Evolutionary conservation across 2,888 invertebrate species (phyloP).

Genomic region (Andrena bucephala): DNA sequence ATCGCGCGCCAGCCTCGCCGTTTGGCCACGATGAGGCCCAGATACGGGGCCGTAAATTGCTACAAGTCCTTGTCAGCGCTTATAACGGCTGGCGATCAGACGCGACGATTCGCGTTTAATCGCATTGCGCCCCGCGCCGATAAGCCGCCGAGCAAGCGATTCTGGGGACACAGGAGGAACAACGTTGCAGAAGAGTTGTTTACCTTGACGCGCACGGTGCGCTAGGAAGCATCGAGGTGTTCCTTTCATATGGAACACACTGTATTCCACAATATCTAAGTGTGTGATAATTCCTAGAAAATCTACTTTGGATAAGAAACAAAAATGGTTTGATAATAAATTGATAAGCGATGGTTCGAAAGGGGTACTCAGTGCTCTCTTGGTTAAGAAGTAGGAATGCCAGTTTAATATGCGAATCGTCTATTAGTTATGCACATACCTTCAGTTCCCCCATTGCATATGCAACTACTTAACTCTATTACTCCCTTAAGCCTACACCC

Average conservation of each 20-base stretch:
- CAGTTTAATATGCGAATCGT: too few species aligned
- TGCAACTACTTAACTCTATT: too few species aligned
- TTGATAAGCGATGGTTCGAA: too few species aligned
- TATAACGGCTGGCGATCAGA: conserved; percentile 28
- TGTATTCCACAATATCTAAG: neutral
- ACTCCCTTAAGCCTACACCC: too few species aligned
- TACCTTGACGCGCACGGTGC: conserved; percentile 26
- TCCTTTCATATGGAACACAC: neutral
- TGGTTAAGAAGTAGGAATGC: too few species aligned
- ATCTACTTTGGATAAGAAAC: too few species aligned
- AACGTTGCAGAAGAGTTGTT: conserved; percentile 29
- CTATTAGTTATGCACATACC: too few species aligned
- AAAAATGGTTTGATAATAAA: too few species aligned
- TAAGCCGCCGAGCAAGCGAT: conserved; percentile 9
- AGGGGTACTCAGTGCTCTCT: too few species aligned
- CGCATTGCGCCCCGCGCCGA: conserved; percentile 25
- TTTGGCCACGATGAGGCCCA: conserved; percentile 45
- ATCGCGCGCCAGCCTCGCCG: conserved; percentile 29
- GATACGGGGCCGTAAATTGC: conserved; percentile 60
- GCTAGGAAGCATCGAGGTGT: conserved; percentile 6
- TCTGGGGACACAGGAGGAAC: conserved; percentile 14
- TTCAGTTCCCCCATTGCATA: too few species aligned
- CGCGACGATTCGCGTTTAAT: conserved; percentile 52
- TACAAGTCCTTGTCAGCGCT: conserved; percentile 42
- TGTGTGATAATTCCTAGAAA: neutral